Percentiles rank a stretch among this genome's conserved stretches.
Evolutionary conservation across 2,113 vertebrate genomes (phyloP).

Genomic region (Amia ocellicauda): DNA sequence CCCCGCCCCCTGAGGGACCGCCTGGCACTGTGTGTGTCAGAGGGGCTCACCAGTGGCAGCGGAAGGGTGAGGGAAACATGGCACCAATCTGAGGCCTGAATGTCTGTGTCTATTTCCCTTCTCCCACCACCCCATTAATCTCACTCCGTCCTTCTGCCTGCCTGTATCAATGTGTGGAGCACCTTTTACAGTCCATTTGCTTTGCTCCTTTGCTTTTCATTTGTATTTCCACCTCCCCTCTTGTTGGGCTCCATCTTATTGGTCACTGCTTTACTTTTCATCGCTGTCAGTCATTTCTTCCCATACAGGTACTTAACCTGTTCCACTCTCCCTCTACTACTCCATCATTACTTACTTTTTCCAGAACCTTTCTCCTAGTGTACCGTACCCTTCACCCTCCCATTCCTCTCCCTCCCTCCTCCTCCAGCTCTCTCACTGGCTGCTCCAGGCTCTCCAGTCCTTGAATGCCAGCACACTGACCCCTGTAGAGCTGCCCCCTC

Average conservation of each 20-base stretch:
- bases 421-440: conserved; percentile 70
- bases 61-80: conserved; percentile 68
- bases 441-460: conserved; percentile 62
- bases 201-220: not conserved
- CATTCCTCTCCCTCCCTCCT: not conserved
- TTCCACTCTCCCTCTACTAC: not conserved
- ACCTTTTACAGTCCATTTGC: not conserved
- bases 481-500: conserved; percentile 53
- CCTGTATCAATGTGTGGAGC: not conserved
- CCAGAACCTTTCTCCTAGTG: too few relatives aligned
- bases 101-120: not conserved
- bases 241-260: too few relatives aligned
- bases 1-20: conserved; percentile 64
- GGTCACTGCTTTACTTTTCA: too few relatives aligned
- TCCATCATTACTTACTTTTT: not conserved
- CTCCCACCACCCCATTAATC: not conserved
- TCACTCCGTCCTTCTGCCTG: not conserved
- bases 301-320: not conserved
- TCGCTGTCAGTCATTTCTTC: too few relatives aligned
- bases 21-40: conserved; percentile 71
- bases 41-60: conserved; percentile 61
- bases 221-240: too few relatives aligned
- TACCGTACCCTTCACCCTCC: not conserved
- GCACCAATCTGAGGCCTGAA: not conserved
- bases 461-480: conserved; percentile 60